Conservation (phyloP, 2,797 vertebrate species). For the Coendou prehensilis region DNA sequence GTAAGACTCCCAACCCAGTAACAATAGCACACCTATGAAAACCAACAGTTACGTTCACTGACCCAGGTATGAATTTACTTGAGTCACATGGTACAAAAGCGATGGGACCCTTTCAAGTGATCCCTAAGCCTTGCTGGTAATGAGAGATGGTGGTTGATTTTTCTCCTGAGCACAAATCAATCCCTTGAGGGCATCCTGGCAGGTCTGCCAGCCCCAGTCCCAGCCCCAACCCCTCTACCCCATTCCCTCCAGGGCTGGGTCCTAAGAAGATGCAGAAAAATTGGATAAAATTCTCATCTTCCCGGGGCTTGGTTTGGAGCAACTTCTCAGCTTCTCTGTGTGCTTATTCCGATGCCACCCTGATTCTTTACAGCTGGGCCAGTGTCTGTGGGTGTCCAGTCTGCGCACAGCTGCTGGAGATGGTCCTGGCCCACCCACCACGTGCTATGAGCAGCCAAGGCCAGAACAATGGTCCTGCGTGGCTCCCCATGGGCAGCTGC, state of each 20-base stretch:
- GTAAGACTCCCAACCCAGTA: background rate
- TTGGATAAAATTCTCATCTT: too few species aligned
- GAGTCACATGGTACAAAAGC: background rate
- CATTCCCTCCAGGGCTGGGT: background rate
- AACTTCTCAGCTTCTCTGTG: background rate
- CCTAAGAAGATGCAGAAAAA: background rate
- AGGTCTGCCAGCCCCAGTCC: fast-evolving
- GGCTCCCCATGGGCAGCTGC: background rate
- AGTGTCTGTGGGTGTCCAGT: fast-evolving
- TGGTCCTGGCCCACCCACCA: fast-evolving
- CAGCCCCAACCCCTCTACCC: background rate
- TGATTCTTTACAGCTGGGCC: background rate
- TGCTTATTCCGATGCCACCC: too few species aligned
- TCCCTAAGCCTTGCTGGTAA: too few species aligned
- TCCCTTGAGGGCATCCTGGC: fast-evolving
- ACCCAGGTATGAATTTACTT: background rate
- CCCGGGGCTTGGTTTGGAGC: fast-evolving
- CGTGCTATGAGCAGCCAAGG: background rate
- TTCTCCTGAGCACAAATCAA: background rate
- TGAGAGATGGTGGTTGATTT: fast-evolving
- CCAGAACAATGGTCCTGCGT: fast-evolving
- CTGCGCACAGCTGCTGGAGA: too few species aligned
- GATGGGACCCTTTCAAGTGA: fast-evolving
- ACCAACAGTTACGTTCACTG: background rate
- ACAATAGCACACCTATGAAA: background rate